Evolutionary conservation across 2,113 vertebrate species (phyloP), one percentile per base, ranked within the genome.

Genomic region (Peromyscus maniculatus): DNA sequence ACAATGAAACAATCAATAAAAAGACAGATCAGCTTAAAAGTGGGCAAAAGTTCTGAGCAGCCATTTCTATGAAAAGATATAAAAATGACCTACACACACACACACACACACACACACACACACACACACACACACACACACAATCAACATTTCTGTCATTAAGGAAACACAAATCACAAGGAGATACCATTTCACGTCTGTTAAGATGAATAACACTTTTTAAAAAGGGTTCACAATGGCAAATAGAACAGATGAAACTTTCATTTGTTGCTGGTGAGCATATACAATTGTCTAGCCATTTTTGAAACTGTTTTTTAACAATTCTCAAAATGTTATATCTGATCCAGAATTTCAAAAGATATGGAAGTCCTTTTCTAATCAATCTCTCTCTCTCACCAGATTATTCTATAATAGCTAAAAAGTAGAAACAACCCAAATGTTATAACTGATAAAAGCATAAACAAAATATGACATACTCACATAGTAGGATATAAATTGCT

Each of bases 1-100:
- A 55, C 4, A 78, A 83, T 78, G 49, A 74, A 59, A 79, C 66
- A 3, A 79, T 36, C 57, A 92, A 77, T 82, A 89, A 91, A 84
- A 93, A 66, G 39, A 46, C 10, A 91, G 7, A 19, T 16, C 24
- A 87, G 57, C 67, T 82, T 89, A 82, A 93, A 95, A 93, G 71
- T 62, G 17, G 11, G 11, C 11, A 26, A 75, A 91, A 39, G 7
- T 5, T 82, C 43, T 90, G 21, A 93, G 69, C 5, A 91, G 49
- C 46, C 7, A 66, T 77, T 75, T 92, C 21, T 91, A 36, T 93
- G 28, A 77, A 28, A 74, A 84, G 49, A 93, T 55, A 74, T 22
- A 57, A 26, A 89, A 66, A 79, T 39, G 12, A 75, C 13, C n/a
- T 7, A 91, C 82, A 96, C 36, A 43, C 49, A 49, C 77, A 91